Base-by-base conservation (phyloP, 2,113 vertebrate genomes). In the Engystomops pustulosus region DNA sequence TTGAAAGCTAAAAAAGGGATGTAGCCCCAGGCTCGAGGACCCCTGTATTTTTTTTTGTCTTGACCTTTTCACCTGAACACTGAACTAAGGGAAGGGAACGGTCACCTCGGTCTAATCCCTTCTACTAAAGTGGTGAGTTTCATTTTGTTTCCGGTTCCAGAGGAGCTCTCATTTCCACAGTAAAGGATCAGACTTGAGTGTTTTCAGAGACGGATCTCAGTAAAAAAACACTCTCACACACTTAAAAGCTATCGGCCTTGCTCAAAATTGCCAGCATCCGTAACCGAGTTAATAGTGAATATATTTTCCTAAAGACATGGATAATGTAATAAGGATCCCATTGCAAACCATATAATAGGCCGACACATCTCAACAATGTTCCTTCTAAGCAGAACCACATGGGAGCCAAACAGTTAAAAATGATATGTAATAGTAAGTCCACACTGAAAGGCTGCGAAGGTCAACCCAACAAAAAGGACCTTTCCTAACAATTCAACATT, bases 1-100 rank as follows among this genome's bases (percentile, higher is more conserved):
- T 95, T 92, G 91, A 94, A 93, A 91, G 88, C 90, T 88, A 45
- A 86, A 88, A 92, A 87, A 91, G 94, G 93, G 94, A 95, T 94
- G 92, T 88, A 87, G 93, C 96, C 91, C 74, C 0, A 49, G 93
- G 96, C 94, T 70, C 38, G 85, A 88, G 87, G 87, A 89, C 88
- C 70, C 87, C 91, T 88, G 89, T 62, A 41, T 87, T 68, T 1
- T 86, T n/a, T 90, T 91, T 89, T 71, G 72, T 34, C 87, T 79
- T 92, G 92, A 95, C 93, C 93, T 95, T 91, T 87, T 92, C 90
- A 91, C 91, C 92, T 89, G 88, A 72, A 80, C 85, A 85, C 62
- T 89, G 87, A 93, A 89, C 86, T 88, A 89, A 71, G 87, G 90
- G 86, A 92, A 92, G 88, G 89, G 80, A 89, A 92, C 53, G 79